Base-by-base conservation (phyloP, 2,888 invertebrate species). In the Drosophila formosana region DNA sequence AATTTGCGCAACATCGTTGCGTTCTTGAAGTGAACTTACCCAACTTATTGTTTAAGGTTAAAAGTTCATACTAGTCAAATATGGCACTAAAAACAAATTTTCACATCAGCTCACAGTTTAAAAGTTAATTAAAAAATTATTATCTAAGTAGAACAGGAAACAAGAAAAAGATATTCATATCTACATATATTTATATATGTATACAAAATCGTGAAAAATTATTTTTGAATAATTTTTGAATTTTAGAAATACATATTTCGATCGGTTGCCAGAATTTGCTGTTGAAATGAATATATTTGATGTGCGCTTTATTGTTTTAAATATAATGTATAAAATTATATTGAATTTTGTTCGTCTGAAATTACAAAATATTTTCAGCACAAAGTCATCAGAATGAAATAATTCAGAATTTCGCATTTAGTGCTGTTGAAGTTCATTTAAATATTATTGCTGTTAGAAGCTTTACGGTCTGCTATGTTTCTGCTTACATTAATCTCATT, bases 1-100 rank as follows among this genome's bases (percentile, higher is more conserved):
- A 71, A 64, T 71, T 58, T 71, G 57, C 63, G 34, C 57, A 57
- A 46, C 8, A 23, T 49, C 47, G 8, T 41, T 39, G 28, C 18
- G 30, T 37, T n/a, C 47, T 11, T 13, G 9, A 6, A 18, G n/a
- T 13, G 18, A 53, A 32, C 28, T 45, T 30, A 25, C 11, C n/a
- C 26, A 37, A 8, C 11, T 28, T 39, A 41, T 25, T 25, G 25
- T 34, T 34, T 13, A 2, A 26, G 46, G 13, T 28, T 5, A n/a
- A 57, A 47, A 57, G 56, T 57, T 57, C 37, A 57, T 13, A 18
- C 18, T 18, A 37, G 46, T 7, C 34, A 46, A 56, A 55, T n/a
- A 32, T 26, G 13, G n/a, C 2, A 8, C 13, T 0, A 2, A 23
- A 4, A 45, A 25, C 9, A 11, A 23, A 30, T 32, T n/a, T 30